Base-by-base conservation (phyloP, 2,113 vertebrate species). In the Scophthalmus maximus region DNA sequence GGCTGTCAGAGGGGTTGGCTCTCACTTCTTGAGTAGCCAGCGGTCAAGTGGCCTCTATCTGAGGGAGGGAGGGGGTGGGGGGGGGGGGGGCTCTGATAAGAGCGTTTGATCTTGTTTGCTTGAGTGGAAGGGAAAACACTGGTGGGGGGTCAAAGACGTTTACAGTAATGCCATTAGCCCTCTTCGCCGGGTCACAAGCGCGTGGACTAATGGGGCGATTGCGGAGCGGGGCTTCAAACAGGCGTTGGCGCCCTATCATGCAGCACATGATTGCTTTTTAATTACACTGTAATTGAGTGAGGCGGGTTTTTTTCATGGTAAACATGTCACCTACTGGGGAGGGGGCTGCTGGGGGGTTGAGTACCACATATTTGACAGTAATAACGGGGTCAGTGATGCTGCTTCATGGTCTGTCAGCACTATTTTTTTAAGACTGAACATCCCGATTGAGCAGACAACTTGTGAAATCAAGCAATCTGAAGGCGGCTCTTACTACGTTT, bases 91-190 rank as follows among this genome's bases (percentile, higher is more conserved):
- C 66, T 68, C 70, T 80, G 81, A 87, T 87, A 82, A 76, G 42
- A 65, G 47, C 18, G 32, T 87, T 88, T 90, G 78, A 90, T 87
- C 64, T 83, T 83, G 73, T 85, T 76, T 83, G 78, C 61, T 66
- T 84, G 71, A 81, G 81, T 66, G 55, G 68, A 78, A 42, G 56
- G 20, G 71, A 76, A 86, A 86, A 89, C 81, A 68, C 18, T 27
- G n/a, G 50, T 29, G 66, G 73, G 61, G 51, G 76, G 72, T 73
- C 61, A 82, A 69, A 83, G 59, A 67, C 38, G 2, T 81, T 74
- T 82, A 69, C 52, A 66, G 27, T 79, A 80, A 78, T 67, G 53
- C 82, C 80, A 78, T 87, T 89, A 85, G 58, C 76, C 60, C 70
- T 25, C 67, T 85, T 80, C 55, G 44, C 1, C 73, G 60, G 67